Base-by-base conservation (phyloP, 2,113 vertebrate genomes). In the Elephas maximus region DNA sequence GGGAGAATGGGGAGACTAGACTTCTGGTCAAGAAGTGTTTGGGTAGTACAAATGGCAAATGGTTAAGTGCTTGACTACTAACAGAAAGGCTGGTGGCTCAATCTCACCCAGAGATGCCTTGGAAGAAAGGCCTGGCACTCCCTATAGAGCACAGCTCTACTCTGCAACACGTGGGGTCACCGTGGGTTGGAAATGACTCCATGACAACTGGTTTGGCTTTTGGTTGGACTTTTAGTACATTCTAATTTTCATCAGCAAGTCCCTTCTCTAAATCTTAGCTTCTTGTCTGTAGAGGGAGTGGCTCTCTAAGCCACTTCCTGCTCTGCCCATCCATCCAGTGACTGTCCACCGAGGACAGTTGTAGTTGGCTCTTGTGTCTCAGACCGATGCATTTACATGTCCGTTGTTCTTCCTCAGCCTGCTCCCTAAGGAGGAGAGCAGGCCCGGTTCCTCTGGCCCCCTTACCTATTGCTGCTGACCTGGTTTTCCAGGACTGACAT, bases 241-340 rank as follows among this genome's bases (percentile, higher is more conserved):
- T 94, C 89, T 97, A 48, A 71, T 45, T 96, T 88, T 90, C 93
- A 76, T n/a, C 69, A 41, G 33, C 69, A 48, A 51, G 45, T 96
- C 51, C 48, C 37, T 87, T 74, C 76, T 90, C 57, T 63, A 63
- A 51, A 45, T 48, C 48, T 80, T 4, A 0, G 67, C 65, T 91
- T 94, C 92, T 18, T 48, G 6, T 71, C 82, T 93, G 30, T 57
- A 14, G 45, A 94, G 89, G 88, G 93, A 33, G 96, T 65, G 89
- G 81, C 44, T 62, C 69, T 81, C 91, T 62, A 88, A 97, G 69
- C 85, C 95, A 96, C 95, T 96, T 97, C 97, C 97, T 97, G 96
- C 81, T 78, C 76, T 96, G 53, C 17, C 26, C 20, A 69, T 79
- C 24, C 60, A 10, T 67, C 57, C 26, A 3, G 3, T 45, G 71